Conservation (phyloP, 2,888 invertebrate species). For the Dryadula phaetusa region DNA sequence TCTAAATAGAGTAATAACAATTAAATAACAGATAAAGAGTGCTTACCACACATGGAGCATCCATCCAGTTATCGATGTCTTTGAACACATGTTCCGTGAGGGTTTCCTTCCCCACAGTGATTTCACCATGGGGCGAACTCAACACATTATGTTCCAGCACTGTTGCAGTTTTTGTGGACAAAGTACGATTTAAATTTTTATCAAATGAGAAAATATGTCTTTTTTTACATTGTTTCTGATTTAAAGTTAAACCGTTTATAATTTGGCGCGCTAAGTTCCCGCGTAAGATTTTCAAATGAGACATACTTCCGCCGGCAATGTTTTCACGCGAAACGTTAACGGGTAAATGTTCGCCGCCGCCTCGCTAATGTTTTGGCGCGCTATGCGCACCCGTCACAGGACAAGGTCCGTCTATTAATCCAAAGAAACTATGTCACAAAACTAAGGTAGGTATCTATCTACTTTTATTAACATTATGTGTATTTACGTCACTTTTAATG, state of each 20-base stretch:
- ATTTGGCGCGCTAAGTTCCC: conserved; percentile 72
- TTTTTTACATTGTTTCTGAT: conserved; percentile 55
- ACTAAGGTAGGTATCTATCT: conserved; percentile 11
- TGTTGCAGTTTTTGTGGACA: conserved; percentile 67
- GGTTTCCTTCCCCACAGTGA: conserved; percentile 81
- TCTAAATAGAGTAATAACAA: background rate
- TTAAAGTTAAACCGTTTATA: conserved; percentile 53
- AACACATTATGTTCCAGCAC: conserved; percentile 64
- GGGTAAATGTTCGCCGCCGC: conserved; percentile 61
- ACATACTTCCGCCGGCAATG: conserved; percentile 67
- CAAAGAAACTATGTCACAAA: conserved; percentile 24
- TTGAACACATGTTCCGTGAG: conserved; percentile 85
- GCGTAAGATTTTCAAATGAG: conserved; percentile 78
- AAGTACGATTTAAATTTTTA: conserved; percentile 54
- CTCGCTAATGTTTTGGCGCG: conserved; percentile 67
- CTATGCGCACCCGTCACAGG: conserved; percentile 56
- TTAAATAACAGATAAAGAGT: background rate
- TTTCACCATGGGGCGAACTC: conserved; percentile 78
- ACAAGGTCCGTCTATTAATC: conserved; percentile 69
- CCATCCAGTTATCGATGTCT: conserved; percentile 81
- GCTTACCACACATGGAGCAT: conserved; percentile 87
- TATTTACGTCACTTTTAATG: background rate
- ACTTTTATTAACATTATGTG: background rate
- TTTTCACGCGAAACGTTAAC: conserved; percentile 63
- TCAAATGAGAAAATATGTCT: conserved; percentile 18